phyloP scores from a whole-genome alignment of 2,113 vertebrate species.

The Bos indicus region DNA sequence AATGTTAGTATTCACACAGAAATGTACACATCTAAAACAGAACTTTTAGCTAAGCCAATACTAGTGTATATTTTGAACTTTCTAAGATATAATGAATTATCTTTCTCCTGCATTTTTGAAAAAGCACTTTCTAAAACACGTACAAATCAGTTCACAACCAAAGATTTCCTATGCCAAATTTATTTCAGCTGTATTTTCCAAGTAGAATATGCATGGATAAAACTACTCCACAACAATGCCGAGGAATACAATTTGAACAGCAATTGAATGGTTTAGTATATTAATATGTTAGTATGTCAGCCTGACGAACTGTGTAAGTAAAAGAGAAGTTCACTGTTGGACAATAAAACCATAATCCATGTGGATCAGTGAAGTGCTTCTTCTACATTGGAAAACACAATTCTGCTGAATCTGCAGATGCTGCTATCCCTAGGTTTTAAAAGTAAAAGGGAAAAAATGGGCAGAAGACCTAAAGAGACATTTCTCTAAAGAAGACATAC shows the following conservation, averaged over 20 bases:
- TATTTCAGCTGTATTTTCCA: conserved; percentile 4
- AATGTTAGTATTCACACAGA: background rate
- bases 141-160: background rate
- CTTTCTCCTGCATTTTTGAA: background rate
- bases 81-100: background rate
- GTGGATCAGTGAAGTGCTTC: background rate
- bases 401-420: background rate
- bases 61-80: background rate
- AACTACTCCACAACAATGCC: background rate
- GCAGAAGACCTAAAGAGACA: background rate
- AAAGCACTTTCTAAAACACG: background rate
- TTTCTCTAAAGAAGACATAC: background rate
- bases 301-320: background rate
- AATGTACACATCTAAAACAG: background rate
- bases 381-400: background rate
- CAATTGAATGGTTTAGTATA: background rate
- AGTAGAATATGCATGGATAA: background rate
- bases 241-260: background rate
- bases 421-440: background rate
- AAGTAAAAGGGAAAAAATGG: background rate
- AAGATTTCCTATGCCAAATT: background rate
- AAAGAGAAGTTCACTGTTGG: background rate
- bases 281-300: background rate
- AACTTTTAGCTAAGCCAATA: background rate
- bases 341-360: background rate